Evolutionary conservation across 2,797 vertebrate species (phyloP), one percentile per base, ranked within the genome.

Genomic region (Ibycter americanus): DNA sequence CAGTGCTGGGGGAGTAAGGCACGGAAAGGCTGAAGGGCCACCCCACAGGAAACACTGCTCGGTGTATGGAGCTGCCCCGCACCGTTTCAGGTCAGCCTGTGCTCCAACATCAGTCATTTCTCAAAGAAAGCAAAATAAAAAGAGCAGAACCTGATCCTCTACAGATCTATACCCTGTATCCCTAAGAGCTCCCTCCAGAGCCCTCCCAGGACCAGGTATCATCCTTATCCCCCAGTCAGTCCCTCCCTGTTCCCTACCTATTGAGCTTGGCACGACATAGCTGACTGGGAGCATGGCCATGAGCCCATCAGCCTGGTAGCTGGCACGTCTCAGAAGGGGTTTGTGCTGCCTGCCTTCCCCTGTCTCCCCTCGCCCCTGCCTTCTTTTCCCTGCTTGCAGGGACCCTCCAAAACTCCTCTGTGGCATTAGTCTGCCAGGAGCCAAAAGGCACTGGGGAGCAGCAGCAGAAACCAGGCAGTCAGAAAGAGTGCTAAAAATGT

Each of bases 1-100:
- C 1, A 0, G 15, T 1, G 1, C 36, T 26, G 18, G 19, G 49
- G 38, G 13, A 49, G 59, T 18, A 9, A 58, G 44, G 62, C 11
- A 38, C 3, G 22, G 20, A 8, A 31, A 46, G 29, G 79, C 27
- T 58, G 40, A 15, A 83, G 40, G 49, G n/a, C 34, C 46, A 3
- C 6, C 25, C 47, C 42, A 5, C 1, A 1, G 40, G 42, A 32
- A 65, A 78, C 32, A 21, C 8, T 1, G 1, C 47, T 56, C 6
- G 0, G 19, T 4, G 34, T 3, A 2, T 2, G 1, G 32, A 27
- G 20, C 58, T 52, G 58, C 36, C 67, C 36, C 0, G 0, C 4
- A 1, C 20, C 4, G 0, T 25, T 49, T 29, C 2, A 0, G 31
- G 18, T 38, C 11, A 29, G 5, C 17, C 34, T 4, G 5, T 9